phyloP scores from a whole-genome alignment of 2,888 invertebrate species.

The Pachymerium ferrugineum region DNA sequence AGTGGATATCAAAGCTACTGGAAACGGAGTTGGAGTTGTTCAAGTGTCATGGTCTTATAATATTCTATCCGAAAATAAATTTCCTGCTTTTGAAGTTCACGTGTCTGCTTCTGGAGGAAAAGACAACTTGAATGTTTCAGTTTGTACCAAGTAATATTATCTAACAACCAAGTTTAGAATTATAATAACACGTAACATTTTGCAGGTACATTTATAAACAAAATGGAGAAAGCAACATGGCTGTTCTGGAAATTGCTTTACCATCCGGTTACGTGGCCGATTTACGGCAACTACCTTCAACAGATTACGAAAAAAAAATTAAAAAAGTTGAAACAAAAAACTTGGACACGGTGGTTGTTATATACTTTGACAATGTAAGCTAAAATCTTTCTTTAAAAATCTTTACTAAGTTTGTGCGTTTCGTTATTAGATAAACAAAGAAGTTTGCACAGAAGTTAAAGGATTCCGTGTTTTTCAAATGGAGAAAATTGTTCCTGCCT shows the following conservation, averaged over 20 bases:
- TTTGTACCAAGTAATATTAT: slow-evolving; percentile 37
- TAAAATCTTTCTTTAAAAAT: too few relatives aligned
- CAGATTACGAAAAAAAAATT: slow-evolving; percentile 45
- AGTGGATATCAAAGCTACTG: slow-evolving; percentile 37
- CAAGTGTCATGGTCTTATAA: slow-evolving; percentile 39
- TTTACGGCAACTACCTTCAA: slow-evolving; percentile 54
- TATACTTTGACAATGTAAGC: slow-evolving; percentile 66
- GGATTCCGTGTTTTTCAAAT: slow-evolving; percentile 77
- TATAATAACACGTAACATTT: too few relatives aligned
- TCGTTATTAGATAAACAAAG: slow-evolving; percentile 7
- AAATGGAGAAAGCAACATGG: slow-evolving; percentile 64
- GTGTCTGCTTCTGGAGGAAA: slow-evolving; percentile 36
- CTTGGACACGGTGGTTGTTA: slow-evolving; percentile 59
- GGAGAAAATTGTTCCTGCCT: slow-evolving; percentile 76
- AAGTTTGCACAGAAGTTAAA: background rate
- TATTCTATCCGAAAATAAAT: slow-evolving; percentile 33
- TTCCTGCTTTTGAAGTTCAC: slow-evolving; percentile 37
- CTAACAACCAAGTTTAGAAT: too few relatives aligned
- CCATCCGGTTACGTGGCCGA: slow-evolving; percentile 89
- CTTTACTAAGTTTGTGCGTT: too few relatives aligned
- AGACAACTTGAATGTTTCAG: slow-evolving; percentile 38
- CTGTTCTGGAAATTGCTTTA: slow-evolving; percentile 79
- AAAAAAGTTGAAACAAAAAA: slow-evolving; percentile 65
- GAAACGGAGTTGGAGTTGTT: slow-evolving; percentile 39
- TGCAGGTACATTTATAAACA: slow-evolving; percentile 42